Percentiles rank a stretch among this genome's conserved stretches.
phyloP scores from a whole-genome alignment of 2,888 invertebrate genomes.

The Diploptera punctata region DNA sequence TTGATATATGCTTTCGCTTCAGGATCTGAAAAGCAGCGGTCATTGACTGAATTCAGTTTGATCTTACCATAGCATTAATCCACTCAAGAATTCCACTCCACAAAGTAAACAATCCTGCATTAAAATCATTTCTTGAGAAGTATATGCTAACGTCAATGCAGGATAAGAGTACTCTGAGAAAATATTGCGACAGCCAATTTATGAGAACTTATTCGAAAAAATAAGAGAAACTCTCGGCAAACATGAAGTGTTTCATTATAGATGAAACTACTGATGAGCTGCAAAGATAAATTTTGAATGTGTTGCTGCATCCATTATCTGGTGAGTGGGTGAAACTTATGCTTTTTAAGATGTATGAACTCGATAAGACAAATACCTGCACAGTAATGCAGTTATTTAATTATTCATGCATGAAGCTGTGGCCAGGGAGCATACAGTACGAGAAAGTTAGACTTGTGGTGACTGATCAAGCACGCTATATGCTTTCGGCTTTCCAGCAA shows the following conservation, averaged over 20 bases:
- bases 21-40: conserved; percentile 22
- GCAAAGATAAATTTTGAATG: conserved; percentile 16
- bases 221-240: neutral
- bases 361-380: neutral
- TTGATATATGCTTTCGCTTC: conserved; percentile 7
- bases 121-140: neutral
- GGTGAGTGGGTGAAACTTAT: conserved; percentile 10
- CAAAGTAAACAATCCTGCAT: conserved; percentile 5
- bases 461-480: conserved; percentile 15
- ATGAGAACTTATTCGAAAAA: neutral
- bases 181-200: conserved; percentile 4
- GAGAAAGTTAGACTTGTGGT: conserved; percentile 12
- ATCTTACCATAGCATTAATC: conserved; percentile 8
- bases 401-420: conserved; percentile 18
- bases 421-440: neutral
- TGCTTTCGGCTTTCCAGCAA: conserved; percentile 23
- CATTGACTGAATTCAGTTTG: neutral
- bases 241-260: conserved; percentile 1
- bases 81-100: conserved; percentile 3
- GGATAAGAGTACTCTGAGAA: conserved; percentile 24
- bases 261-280: conserved; percentile 21
- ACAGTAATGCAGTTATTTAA: conserved; percentile 18
- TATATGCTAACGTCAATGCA: neutral
- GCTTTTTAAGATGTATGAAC: conserved; percentile 8
- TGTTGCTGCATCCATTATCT: conserved; percentile 11